A percentile compares a stretch with the other conserved stretches of the same genome.
These are phyloP conservation scores for Pogonomyrmex barbatus DNA, from an alignment of 1,140 invertebrate species.

Conservation along the genomic window DNA sequence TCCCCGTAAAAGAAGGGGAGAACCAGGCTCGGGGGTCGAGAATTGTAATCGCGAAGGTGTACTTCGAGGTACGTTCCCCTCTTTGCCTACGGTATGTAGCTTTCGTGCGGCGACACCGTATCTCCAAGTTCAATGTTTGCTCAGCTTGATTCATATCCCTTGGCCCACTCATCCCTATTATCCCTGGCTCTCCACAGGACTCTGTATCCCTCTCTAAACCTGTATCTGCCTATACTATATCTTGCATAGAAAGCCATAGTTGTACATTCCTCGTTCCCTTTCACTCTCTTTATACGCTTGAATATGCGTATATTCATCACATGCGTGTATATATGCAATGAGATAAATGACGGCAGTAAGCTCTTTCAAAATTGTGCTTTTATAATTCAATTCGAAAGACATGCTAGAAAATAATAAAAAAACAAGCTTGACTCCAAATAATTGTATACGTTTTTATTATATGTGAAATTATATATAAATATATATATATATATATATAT, in stretches of 20 bases:
- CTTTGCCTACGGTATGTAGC: constrained; percentile 72
- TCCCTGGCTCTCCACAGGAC: constrained; percentile 65
- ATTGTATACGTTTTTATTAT: neutral
- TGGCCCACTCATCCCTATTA: constrained; percentile 77
- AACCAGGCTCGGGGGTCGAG: constrained; percentile 33
- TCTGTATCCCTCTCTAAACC: constrained; percentile 21
- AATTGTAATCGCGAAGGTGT: constrained; percentile 76
- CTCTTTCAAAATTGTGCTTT: constrained; percentile 66
- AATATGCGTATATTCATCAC: constrained; percentile 4
- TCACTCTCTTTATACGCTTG: constrained; percentile 63
- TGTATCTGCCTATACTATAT: constrained; percentile 59
- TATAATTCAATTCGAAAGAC: constrained; percentile 76
- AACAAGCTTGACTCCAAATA: constrained; percentile 71
- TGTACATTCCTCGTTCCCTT: constrained; percentile 59
- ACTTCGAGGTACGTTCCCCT: constrained; percentile 72
- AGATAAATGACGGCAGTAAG: constrained; percentile 26
- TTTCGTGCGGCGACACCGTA: constrained; percentile 79
- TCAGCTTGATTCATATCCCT: constrained; percentile 85
- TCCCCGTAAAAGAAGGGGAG: constrained; percentile 32
- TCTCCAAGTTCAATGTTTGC: constrained; percentile 86
- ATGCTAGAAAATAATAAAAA: constrained; percentile 81
- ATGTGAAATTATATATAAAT: constrained; percentile 1
- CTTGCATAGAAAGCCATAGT: constrained; percentile 39
- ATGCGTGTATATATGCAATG: neutral
- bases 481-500: neutral